phyloP scores from a whole-genome alignment of 1,140 invertebrate species.

The Lucilia sericata region DNA sequence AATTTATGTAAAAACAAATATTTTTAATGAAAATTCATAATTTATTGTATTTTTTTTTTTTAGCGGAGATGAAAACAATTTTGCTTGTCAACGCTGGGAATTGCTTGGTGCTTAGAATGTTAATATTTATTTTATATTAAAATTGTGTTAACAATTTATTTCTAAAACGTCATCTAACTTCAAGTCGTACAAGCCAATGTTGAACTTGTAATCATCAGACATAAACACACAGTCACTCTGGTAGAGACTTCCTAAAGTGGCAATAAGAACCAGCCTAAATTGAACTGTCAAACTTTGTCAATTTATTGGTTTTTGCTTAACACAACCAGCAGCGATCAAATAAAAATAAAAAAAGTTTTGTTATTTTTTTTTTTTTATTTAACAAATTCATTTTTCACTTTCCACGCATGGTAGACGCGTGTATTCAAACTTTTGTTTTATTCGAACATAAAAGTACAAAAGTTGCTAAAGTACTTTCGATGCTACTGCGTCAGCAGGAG shows the following conservation, averaged over 20 bases:
- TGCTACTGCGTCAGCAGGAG: background rate
- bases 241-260: background rate
- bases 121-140: background rate
- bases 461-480: constrained; percentile 8
- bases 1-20: constrained; percentile 20
- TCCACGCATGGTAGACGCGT: constrained; percentile 28
- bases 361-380: no score
- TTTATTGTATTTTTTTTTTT: constrained; percentile 24
- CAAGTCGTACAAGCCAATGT: constrained; percentile 6
- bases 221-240: background rate
- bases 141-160: background rate
- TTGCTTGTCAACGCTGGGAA: constrained; percentile 8
- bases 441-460: background rate
- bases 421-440: constrained; percentile 24
- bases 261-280: constrained; percentile 37
- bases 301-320: constrained; percentile 45
- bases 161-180: constrained; percentile 8
- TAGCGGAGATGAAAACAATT: constrained; percentile 5
- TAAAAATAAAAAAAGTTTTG: constrained; percentile 1
- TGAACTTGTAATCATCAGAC: background rate
- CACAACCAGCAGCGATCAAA: constrained; percentile 31
- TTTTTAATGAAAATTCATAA: constrained; percentile 35
- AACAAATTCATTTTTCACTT: constrained; percentile 3
- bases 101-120: background rate
- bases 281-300: constrained; percentile 46